A percentile compares a stretch with the other conserved stretches of the same genome.
Evolutionary conservation across 2,888 invertebrate genomes (phyloP).

Genomic region (Petrolisthes manimaculis): DNA sequence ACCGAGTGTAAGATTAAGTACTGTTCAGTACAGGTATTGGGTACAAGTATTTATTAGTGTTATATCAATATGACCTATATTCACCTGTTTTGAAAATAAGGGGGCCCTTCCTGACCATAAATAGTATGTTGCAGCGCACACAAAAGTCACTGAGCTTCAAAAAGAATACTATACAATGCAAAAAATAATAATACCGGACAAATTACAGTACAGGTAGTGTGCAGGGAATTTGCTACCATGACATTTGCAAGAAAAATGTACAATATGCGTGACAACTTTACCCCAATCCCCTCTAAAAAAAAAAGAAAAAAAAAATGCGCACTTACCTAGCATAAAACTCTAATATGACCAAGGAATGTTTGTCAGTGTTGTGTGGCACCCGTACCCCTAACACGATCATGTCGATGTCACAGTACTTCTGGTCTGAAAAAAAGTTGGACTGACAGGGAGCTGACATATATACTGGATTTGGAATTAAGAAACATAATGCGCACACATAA

Average conservation of each 20-base stretch:
- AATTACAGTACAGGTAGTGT: not conserved
- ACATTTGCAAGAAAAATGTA: not conserved
- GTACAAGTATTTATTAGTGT: too few species aligned
- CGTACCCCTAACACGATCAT: constrained; percentile 40
- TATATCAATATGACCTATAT: too few species aligned
- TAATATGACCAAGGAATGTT: constrained; percentile 43
- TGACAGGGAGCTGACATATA: not conserved
- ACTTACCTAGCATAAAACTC: constrained; percentile 55
- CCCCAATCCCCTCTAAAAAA: not conserved
- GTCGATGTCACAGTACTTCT: constrained; percentile 57
- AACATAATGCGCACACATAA: too few species aligned
- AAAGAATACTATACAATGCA: not conserved
- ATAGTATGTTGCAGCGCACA: too few species aligned
- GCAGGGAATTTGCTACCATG: not conserved
- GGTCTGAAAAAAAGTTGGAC: constrained; percentile 24
- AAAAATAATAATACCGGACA: not conserved
- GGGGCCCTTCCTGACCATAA: too few species aligned
- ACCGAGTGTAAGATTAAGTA: too few species aligned
- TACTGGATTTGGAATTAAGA: too few species aligned
- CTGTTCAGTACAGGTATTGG: too few species aligned
- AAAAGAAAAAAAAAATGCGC: not conserved
- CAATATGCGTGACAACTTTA: not conserved
- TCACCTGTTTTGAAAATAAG: too few species aligned
- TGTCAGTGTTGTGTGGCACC: constrained; percentile 39
- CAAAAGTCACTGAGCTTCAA: too few species aligned